Evolutionary conservation across 1,140 invertebrate genomes (phyloP), one percentile per base, ranked within the genome.

Genomic region (Charaxes varanes): DNA sequence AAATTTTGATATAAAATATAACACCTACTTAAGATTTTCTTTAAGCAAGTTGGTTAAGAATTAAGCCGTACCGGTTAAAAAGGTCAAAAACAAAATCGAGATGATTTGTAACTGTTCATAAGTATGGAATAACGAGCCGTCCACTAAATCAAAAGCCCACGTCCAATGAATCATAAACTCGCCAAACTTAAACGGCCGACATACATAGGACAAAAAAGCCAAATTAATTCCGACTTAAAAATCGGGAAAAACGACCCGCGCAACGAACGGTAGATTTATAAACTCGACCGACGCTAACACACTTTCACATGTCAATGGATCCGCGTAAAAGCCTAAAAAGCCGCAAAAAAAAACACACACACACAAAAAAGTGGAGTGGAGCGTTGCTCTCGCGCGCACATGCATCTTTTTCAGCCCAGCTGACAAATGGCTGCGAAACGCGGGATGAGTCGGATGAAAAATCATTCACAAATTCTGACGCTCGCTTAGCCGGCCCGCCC

Each of bases 391-490:
- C 62, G 38, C 56, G 50, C 47, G 59, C 70, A 71, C 74, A 77
- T 76, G 73, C 78, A 72, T 82, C 78, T 79, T 73, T 73, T 74
- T 72, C 71, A 60, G n/a, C 54, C 34, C 53, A 56, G 53, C 71
- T 82, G 78, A 82, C 78, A 82, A 82, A 82, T 82, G 76, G 73
- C 59, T 59, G 62, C 66, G 65, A 70, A 74, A 65, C 64, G 63
- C 54, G 49, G 65, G 74, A 79, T 73, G 73, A 73, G 63, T 61
- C 53, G 50, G 55, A 62, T 68, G 69, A 65, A 77, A 79, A 78
- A 78, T 82, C 78, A 82, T 82, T 80, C 73, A 72, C 73, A 67
- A 79, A 79, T 74, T 74, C 58, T 79, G 78, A 82, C 67, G 70
- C 52, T 50, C 64, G 62, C 52, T 68, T 68, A 68, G 68, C 54